Evolutionary conservation across 2,888 invertebrate genomes (phyloP).

Genomic region (Anaspis maculata): DNA sequence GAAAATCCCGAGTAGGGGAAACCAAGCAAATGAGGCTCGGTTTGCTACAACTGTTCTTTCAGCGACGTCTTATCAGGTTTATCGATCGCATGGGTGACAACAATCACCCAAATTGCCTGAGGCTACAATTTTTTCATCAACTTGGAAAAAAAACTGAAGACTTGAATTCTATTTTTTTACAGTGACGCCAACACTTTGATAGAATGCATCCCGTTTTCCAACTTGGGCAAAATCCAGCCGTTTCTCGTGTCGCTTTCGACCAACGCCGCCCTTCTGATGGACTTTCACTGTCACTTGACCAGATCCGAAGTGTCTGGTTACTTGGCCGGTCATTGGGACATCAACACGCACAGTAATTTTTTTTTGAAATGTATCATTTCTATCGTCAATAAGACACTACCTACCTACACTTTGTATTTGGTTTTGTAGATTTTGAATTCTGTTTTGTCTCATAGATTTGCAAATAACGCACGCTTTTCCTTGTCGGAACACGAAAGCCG

Average conservation of each 20-base stretch:
- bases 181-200: conserved; percentile 87
- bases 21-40: too few species aligned
- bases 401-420: too few species aligned
- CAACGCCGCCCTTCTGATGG: conserved; percentile 78
- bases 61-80: too few species aligned
- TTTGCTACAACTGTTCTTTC: too few species aligned
- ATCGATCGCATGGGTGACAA: too few species aligned
- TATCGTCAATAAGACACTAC: too few species aligned
- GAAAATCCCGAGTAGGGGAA: too few species aligned
- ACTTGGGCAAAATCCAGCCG: conserved; percentile 85
- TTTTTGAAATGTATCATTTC: too few species aligned
- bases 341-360: conserved; percentile 77
- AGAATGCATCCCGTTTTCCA: conserved; percentile 80
- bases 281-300: conserved; percentile 91
- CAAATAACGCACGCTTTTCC: conserved; percentile 85
- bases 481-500: conserved; percentile 72
- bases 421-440: too few species aligned
- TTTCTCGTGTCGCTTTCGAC: conserved; percentile 82
- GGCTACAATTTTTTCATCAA: too few species aligned
- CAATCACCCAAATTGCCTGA: too few species aligned
- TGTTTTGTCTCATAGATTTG: conserved; percentile 72
- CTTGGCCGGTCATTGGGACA: conserved; percentile 91
- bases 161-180: conserved; percentile 29
- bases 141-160: background rate
- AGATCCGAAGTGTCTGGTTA: conserved; percentile 94